phyloP scores from a whole-genome alignment of 2,888 invertebrate genomes.

The Mimumesa dahlbomi region DNA sequence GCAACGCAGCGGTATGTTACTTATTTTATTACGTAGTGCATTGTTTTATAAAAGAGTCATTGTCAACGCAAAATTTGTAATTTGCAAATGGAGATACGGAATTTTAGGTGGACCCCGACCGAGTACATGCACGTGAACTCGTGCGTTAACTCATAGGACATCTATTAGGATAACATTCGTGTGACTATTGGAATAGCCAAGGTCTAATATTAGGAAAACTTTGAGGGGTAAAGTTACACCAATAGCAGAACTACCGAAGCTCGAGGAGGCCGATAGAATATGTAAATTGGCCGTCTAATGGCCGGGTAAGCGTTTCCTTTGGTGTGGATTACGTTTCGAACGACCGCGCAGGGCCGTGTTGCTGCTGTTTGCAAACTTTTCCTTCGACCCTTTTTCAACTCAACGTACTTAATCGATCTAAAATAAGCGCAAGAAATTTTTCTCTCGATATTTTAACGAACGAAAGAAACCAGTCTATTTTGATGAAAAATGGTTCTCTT shows the following conservation, averaged over 20 bases:
- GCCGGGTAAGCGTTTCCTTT: slow-evolving; percentile 58
- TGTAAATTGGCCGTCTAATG: slow-evolving; percentile 69
- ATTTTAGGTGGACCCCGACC: no score
- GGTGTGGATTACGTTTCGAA: slow-evolving; percentile 22
- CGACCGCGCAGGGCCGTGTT: no score
- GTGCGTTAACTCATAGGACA: slow-evolving; percentile 24
- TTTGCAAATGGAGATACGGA: neutral
- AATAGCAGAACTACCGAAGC: slow-evolving; percentile 63
- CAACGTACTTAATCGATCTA: neutral
- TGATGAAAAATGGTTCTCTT: neutral
- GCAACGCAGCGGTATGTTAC: no score
- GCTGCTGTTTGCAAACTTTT: neutral
- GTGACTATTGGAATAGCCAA: slow-evolving; percentile 59
- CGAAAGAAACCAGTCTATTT: no score
- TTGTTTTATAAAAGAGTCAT: no score
- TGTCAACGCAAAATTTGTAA: no score
- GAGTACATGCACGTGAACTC: neutral
- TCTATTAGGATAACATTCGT: slow-evolving; percentile 57
- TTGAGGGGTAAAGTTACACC: slow-evolving; percentile 69
- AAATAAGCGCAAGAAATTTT: no score
- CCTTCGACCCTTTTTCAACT: neutral
- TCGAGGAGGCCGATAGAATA: slow-evolving; percentile 64
- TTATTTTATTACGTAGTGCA: no score
- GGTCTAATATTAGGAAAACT: slow-evolving; percentile 67
- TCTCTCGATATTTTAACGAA: no score